Evolutionary conservation across 1,140 invertebrate species (phyloP), one percentile per base, ranked within the genome.

Genomic region (Zaprionus gabonicus): DNA sequence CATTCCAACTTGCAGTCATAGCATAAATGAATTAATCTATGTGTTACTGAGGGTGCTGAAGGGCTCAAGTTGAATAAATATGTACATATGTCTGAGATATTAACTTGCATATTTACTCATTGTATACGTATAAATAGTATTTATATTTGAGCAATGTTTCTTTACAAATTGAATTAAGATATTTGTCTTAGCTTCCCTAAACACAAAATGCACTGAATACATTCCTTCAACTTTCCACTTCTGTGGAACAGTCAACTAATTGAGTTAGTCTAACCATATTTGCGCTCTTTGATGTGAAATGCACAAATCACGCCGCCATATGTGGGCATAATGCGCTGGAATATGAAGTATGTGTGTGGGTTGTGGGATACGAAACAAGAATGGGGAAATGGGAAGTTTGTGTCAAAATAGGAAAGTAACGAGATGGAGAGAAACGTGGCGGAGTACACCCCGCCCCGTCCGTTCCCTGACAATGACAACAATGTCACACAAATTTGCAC

Each of bases 401-500:
- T 13, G 20, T 5, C 6, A 3, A 5, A 51, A 41, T 23, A 31
- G 46, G 23, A 28, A 62, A 20, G 28, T 20, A 27, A 9, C 12
- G 15, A 10, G 31, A 34, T 9, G 9, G 27, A 20, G 27, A 13
- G 28, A 55, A 20, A 23, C 20, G 17, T 10, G 9, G n/a, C 17
- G 23, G 36, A 17, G 34, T 28, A 31, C 31, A 57, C 67, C n/a
- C n/a, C 41, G 41, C 58, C 44, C 7, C 20, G 9, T 51, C 46
- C 46, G 4, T 25, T 36, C 34, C 25, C 31, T 34, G 31, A 41
- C 46, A 49, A 68, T 46, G 41, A 28, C 49, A 68, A 76, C 77
- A 88, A 81, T 88, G 84, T 81, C 38, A 41, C 62, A 68, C 67
- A 25, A 90, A 90, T 90, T 90, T 90, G 81, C 85, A 90, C 85